phyloP scores from a whole-genome alignment of 1,140 invertebrate genomes.

The Patella vulgata region DNA sequence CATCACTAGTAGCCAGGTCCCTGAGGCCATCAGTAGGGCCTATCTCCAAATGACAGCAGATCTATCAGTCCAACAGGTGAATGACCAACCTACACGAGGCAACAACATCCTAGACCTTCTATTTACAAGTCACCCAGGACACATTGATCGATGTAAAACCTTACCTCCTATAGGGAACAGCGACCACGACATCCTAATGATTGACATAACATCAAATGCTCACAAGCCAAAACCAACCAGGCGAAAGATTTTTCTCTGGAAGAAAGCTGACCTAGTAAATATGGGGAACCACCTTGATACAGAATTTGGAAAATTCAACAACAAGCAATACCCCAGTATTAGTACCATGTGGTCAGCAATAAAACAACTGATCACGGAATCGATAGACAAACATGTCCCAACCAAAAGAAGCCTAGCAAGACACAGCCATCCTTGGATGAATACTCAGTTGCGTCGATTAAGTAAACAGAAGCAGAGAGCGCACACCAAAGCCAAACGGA shows the following conservation, averaged over 20 bases:
- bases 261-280: neutral
- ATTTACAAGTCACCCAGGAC: neutral
- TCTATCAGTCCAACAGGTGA: neutral
- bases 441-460: neutral
- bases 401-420: neutral
- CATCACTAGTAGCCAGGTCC: neutral
- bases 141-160: neutral
- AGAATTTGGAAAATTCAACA: neutral
- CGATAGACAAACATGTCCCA: neutral
- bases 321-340: neutral
- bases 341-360: neutral
- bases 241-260: slow-evolving; percentile 2
- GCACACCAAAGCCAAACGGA: too few species aligned
- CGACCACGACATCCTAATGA: slow-evolving; percentile 3
- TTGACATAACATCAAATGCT: neutral
- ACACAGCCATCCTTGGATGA: neutral
- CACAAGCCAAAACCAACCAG: neutral
- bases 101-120: neutral
- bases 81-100: neutral
- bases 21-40: neutral
- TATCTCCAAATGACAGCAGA: neutral
- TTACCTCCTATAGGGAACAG: slow-evolving; percentile 1
- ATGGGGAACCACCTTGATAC: neutral
- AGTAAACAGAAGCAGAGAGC: neutral
- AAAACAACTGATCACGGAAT: too few species aligned